Evolutionary conservation across 2,113 vertebrate genomes (phyloP).

Genomic region (Helogale parvula): DNA sequence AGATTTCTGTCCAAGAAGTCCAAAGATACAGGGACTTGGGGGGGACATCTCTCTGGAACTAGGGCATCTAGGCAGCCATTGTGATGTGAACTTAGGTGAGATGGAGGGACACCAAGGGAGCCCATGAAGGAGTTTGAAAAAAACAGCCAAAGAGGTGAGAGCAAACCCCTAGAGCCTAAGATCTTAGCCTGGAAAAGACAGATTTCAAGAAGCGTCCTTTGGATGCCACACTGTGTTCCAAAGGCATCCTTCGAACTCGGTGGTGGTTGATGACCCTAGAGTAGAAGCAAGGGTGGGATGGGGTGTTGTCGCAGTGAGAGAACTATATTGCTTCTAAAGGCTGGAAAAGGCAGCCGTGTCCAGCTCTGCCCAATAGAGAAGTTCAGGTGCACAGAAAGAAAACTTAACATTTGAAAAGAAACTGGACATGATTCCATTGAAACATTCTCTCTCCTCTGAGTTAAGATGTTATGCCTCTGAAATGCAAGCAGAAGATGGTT

Average conservation of each 20-base stretch:
- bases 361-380: background rate
- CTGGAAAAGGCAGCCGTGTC: too few relatives aligned
- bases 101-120: background rate
- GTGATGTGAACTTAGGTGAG: background rate
- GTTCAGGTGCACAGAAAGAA: background rate
- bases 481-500: background rate
- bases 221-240: background rate
- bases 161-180: background rate
- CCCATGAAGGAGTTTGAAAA: background rate
- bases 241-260: background rate
- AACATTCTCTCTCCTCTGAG: background rate
- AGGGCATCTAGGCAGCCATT: background rate
- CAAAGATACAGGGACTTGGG: background rate
- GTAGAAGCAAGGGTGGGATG: background rate
- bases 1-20: background rate
- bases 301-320: background rate
- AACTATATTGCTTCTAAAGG: background rate
- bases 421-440: background rate
- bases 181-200: background rate
- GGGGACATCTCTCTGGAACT: background rate
- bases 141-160: background rate
- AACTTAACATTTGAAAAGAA: background rate
- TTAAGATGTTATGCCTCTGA: background rate
- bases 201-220: background rate
- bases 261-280: background rate